Conservation (phyloP, 2,797 vertebrate species). For the Clarias laeviceps region DNA sequence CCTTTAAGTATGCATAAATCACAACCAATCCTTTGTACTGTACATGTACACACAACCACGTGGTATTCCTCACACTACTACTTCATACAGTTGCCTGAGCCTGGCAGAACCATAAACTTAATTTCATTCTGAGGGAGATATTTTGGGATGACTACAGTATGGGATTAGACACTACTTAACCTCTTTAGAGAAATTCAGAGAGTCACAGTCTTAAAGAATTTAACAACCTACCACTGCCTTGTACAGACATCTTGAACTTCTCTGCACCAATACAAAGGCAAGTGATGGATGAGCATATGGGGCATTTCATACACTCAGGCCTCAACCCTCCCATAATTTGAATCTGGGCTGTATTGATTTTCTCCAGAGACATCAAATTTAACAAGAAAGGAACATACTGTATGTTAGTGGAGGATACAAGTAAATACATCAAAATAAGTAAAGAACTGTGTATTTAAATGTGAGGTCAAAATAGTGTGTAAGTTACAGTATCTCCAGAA, state of each 20-base stretch:
- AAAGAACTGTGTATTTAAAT: background rate
- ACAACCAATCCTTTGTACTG: constrained; percentile 75
- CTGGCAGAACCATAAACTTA: constrained; percentile 52
- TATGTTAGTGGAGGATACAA: background rate
- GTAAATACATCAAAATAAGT: background rate
- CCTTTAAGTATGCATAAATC: too few species aligned
- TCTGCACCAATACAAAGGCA: background rate
- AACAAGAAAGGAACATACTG: background rate
- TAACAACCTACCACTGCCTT: background rate
- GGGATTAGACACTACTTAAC: constrained; percentile 44
- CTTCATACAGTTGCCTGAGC: constrained; percentile 52
- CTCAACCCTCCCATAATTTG: background rate
- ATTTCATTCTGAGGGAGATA: constrained; percentile 47
- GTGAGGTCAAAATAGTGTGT: background rate
- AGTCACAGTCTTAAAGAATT: constrained; percentile 8
- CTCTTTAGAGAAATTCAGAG: constrained; percentile 33
- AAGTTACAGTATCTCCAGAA: background rate
- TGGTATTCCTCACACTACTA: constrained; percentile 55
- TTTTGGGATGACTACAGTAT: constrained; percentile 45
- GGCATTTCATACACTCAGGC: background rate
- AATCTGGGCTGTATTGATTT: background rate
- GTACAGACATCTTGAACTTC: background rate
- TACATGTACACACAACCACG: constrained; percentile 46
- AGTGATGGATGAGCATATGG: background rate
- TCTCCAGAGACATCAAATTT: background rate